Base-by-base conservation (phyloP, 2,888 invertebrate genomes). In the Tenthredo notha region DNA sequence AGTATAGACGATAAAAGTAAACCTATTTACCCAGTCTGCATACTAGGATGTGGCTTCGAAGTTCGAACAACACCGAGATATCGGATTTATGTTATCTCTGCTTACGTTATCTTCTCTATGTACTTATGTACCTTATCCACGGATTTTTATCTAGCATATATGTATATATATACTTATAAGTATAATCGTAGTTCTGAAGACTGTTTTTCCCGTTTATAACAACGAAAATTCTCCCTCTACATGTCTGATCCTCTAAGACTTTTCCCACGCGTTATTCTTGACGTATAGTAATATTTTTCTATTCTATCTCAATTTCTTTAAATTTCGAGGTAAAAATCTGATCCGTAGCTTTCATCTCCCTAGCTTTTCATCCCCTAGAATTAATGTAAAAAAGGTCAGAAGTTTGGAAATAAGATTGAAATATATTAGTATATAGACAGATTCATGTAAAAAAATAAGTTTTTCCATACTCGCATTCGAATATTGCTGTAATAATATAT, bases 81-180 rank as follows among this genome's bases (percentile, higher is more conserved):
- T 74, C 72, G 40, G n/a, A 15, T 74, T 74, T 74, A 40, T 74
- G 10, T 33, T 67, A 74, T 74, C 72, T 74, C 18, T 9, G 21
- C 9, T 21, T 18, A 10, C 25, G 40, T 43, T 74, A 74, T 43
- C 72, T 74, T 74, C n/a, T n/a, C n/a, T n/a, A 21, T 21, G 9
- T 43, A 21, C 72, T 72, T 72, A 72, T 72, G 21, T 40, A 21
- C 21, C 21, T 43, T 43, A 74, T 74, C 72, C 72, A 21, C 43
- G 72, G 72, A 74, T 74, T 74, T 43, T 74, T 74, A 74, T 74
- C 72, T 74, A 2, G 10, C 67, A 15, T 25, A 18, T 15, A 65
- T 29, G 12, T 10, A 7, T 12, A 18, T 29, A 67, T 21, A 29
- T 40, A 21, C 10, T 21, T 33, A 15, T 33, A 6, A 25, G 67